These are phyloP conservation scores for Archips xylosteana DNA, from an alignment of 2,888 invertebrate species.

Conservation along the genomic window DNA sequence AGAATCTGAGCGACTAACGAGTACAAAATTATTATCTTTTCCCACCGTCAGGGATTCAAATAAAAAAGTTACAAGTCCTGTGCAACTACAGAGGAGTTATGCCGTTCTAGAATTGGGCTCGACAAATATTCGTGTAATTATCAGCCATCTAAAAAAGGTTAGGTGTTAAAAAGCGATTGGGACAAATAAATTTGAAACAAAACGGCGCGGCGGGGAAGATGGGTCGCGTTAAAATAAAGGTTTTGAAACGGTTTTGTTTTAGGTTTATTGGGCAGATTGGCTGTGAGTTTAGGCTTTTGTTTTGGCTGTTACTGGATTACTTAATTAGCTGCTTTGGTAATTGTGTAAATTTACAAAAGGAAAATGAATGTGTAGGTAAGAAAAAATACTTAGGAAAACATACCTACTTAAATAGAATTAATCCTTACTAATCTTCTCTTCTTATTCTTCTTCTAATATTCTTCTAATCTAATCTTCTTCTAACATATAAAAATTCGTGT, in stretches of 20 bases:
- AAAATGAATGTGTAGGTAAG: too few relatives aligned
- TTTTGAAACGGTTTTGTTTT: not conserved
- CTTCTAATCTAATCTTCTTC: too few relatives aligned
- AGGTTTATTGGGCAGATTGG: not conserved
- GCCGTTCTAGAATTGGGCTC: not conserved
- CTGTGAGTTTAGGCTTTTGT: not conserved
- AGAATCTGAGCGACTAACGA: conserved; percentile 10
- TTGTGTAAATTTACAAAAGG: too few relatives aligned
- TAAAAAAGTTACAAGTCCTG: not conserved
- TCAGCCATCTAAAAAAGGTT: conserved; percentile 25
- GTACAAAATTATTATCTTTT: conserved; percentile 5
- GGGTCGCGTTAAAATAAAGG: not conserved
- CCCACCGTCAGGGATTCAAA: not conserved
- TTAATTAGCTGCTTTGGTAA: too few relatives aligned
- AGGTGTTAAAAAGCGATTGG: conserved; percentile 37
- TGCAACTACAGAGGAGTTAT: not conserved
- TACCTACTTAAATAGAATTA: too few relatives aligned
- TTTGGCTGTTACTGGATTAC: not conserved
- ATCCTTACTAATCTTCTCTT: too few relatives aligned
- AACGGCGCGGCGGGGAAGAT: not conserved
- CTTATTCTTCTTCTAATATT: too few relatives aligned
- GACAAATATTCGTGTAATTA: conserved; percentile 27
- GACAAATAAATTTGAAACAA: conserved; percentile 24
- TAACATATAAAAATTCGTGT: too few relatives aligned
- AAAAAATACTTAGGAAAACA: too few relatives aligned